Evolutionary conservation across 2,888 invertebrate genomes (phyloP), one percentile per base, ranked within the genome.

Genomic region (Lingula anatina): DNA sequence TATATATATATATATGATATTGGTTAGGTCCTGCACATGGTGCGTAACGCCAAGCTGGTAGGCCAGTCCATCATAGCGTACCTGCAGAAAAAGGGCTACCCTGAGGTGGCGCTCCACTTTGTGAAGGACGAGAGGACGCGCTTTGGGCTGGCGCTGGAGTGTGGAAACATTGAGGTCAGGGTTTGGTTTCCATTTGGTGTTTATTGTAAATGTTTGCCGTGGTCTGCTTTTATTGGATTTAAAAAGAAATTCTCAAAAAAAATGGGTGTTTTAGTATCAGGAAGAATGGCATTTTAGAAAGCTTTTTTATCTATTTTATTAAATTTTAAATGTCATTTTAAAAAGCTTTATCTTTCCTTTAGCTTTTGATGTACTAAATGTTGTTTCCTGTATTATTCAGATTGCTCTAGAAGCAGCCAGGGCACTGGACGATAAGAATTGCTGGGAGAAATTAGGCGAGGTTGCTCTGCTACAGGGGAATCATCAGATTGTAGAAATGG

Each of bases 31-130:
- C 71, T 85, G 53, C 82, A 83, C 68, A 99, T 97, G 94, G 97
- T 99, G 25, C 84, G 93, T 39, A 94, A 91, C 53, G 90, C 96
- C 9, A 90, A 95, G 65, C 82, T 99, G 0, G 95, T 99, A 12
- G 99, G 99, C 0, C 99, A 99, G 80, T 94, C 96, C 49, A 99
- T 99, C 68, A 99, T 99, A 67, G 92, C 97, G 0, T 99, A 99
- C 72, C 80, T 99, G 51, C 97, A 99, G 77, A 94, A 96, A 78
- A 99, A 99, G 79, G 96, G 97, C 1, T 99, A 97, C 75, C 97
- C 99, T 0, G 97, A 99, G 79, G 95, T 99, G 9, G 99, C 99
- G 0, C 81, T 99, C 3, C 97, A 99, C 78, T 99, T 99, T 79
- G 99, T 99, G 1, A 97, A 99, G 77, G 97, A 99, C 75, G 91